A percentile compares a stretch with the other conserved stretches of the same genome.
Conservation (phyloP, 1,140 invertebrate species). For the Lepidurus packardi region DNA sequence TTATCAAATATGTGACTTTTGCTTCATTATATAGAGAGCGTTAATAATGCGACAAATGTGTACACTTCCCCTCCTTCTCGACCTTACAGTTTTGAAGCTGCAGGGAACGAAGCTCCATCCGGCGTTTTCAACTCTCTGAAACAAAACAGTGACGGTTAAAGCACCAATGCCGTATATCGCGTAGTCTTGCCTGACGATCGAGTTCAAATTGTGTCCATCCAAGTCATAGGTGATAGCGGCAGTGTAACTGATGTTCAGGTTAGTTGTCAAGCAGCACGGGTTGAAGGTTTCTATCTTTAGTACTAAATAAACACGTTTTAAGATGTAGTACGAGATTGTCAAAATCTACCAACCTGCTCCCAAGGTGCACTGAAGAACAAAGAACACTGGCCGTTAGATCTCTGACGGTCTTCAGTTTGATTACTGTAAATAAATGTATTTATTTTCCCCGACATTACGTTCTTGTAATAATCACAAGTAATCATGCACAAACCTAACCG, state of each 20-base stretch:
- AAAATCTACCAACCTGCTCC: too few relatives aligned
- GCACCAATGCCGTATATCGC: background rate
- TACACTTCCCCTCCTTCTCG: background rate
- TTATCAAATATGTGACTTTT: background rate
- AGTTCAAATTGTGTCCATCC: background rate
- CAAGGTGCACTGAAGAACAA: too few relatives aligned
- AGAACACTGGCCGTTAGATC: too few relatives aligned
- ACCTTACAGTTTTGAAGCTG: background rate
- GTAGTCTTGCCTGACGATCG: slow-evolving; percentile 25
- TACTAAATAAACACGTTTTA: background rate
- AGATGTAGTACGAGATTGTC: too few relatives aligned
- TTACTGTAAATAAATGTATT: too few relatives aligned
- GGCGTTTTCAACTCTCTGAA: background rate
- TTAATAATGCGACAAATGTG: too few relatives aligned
- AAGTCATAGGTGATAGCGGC: background rate
- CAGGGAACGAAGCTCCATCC: background rate
- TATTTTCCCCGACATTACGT: too few relatives aligned
- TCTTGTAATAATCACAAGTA: too few relatives aligned
- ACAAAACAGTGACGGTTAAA: background rate
- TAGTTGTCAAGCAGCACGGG: background rate
- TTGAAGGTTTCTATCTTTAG: background rate
- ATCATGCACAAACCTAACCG: too few relatives aligned
- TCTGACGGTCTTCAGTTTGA: too few relatives aligned
- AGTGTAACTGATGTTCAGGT: slow-evolving; percentile 20
- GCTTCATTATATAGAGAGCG: too few relatives aligned